Evolutionary conservation across 2,888 invertebrate species (phyloP), one percentile per base, ranked within the genome.

Genomic region (Amphipyra tragopoginis): DNA sequence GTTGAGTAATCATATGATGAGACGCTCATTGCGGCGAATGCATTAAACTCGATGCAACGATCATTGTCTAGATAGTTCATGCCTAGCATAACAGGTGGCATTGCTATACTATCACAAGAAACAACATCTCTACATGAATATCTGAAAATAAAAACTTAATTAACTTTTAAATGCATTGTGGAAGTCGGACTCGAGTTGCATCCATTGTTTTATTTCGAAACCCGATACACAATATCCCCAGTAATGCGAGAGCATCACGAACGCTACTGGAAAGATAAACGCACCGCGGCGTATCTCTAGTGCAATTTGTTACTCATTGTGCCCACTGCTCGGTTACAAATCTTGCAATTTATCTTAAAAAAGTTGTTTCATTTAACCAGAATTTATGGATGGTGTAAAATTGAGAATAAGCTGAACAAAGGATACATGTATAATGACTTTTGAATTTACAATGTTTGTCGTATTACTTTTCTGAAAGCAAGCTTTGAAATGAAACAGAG

Each of bases 301-400:
- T 68, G 82, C 86, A 86, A 90, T 90, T 90, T 88, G 89, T 89
- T 85, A 87, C 85, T 84, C 84, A 85, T 83, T 86, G 86, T 88
- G 71, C 69, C 73, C 68, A 63, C 65, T 68, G 72, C 64, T 70
- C 49, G 63, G 52, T 43, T 65, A 74, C 77, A 73, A 78, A 76
- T 76, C 73, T 74, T 72, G 58, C 64, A 55, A 79, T 79, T 76
- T 79, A 79, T 77, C 76, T 75, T 66, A 72, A 77, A 77, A 77
- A 73, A 67, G 68, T 62, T 73, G 71, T 71, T 71, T 71, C 57
- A 73, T 71, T 73, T 73, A 57, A 67, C 48, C 44, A 52, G 39
- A 64, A 77, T 79, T 65, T 77, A 77, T 73, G 52, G 48, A 14
- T 29, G n/a, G 33, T 10, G 51, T 26, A 38, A 38, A 50, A 50